Evolutionary conservation across 2,113 vertebrate genomes (phyloP).

Genomic region (Apistogramma diplotaenia): DNA sequence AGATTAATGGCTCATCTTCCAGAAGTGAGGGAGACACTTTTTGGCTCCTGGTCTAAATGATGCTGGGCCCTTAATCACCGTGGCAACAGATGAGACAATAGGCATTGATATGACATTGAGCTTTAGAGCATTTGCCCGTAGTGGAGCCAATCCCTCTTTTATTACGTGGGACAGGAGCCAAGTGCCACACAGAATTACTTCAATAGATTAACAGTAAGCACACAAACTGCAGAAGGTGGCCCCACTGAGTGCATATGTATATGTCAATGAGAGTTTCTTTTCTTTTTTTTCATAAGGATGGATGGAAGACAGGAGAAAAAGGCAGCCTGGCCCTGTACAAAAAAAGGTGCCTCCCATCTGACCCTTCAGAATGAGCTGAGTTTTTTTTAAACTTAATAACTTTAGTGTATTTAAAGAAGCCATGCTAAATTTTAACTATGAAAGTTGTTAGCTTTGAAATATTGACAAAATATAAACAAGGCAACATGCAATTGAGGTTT

Average conservation of each 20-base stretch:
- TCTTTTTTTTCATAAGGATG: neutral
- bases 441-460: too few species aligned
- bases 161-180: conserved; percentile 8
- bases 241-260: neutral
- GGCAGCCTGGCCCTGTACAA: neutral
- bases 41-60: conserved; percentile 5
- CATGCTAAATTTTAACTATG: too few species aligned
- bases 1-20: conserved; percentile 50
- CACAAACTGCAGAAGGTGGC: neutral
- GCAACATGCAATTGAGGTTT: too few species aligned
- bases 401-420: too few species aligned
- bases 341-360: neutral
- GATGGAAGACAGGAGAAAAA: neutral
- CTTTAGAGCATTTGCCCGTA: conserved; percentile 7
- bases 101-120: conserved; percentile 45
- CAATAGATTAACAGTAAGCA: neutral
- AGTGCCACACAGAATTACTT: conserved; percentile 14
- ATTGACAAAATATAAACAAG: too few species aligned
- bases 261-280: neutral
- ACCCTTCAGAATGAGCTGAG: too few species aligned
- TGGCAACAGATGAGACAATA: conserved; percentile 48
- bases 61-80: conserved; percentile 32
- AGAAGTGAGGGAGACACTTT: conserved; percentile 21
- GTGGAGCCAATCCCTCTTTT: conserved; percentile 14
- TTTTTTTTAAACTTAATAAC: too few species aligned